phyloP scores from a whole-genome alignment of 2,888 invertebrate species.

The Sphaeridia pumilis region DNA sequence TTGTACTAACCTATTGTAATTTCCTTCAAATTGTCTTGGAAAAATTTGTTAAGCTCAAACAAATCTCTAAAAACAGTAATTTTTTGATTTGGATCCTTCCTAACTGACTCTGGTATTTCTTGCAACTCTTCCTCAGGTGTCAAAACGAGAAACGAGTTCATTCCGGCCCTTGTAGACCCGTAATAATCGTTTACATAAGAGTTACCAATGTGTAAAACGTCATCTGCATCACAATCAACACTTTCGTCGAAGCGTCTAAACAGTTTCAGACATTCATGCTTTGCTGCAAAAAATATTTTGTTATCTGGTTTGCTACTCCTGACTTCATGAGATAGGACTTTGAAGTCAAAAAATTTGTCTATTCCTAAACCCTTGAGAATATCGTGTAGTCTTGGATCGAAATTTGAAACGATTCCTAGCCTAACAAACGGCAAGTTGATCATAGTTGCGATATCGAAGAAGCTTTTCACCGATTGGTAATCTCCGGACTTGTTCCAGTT shows the following conservation, averaged over 20 bases:
- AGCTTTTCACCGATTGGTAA: too few relatives aligned
- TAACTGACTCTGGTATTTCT: neutral
- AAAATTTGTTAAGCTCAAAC: constrained; percentile 2
- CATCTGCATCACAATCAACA: constrained; percentile 47
- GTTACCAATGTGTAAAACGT: constrained; percentile 76
- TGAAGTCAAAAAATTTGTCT: constrained; percentile 62
- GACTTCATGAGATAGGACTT: constrained; percentile 57
- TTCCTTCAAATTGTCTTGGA: constrained; percentile 1
- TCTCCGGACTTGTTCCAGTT: constrained; percentile 15
- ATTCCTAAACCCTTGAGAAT: constrained; percentile 56
- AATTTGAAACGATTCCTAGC: constrained; percentile 76
- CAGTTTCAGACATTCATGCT: neutral
- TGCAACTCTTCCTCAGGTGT: constrained; percentile 6
- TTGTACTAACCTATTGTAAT: too few relatives aligned
- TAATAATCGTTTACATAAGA: constrained; percentile 60
- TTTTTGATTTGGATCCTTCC: neutral
- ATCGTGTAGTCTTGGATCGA: constrained; percentile 64
- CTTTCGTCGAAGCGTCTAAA: constrained; percentile 54
- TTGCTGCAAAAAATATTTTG: neutral
- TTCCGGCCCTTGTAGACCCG: constrained; percentile 61
- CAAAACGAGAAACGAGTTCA: constrained; percentile 52
- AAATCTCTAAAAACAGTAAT: constrained; percentile 4
- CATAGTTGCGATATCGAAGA: too few relatives aligned
- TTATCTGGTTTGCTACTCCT: constrained; percentile 15
- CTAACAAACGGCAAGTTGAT: too few relatives aligned